A percentile compares a stretch with the other conserved stretches of the same genome.
phyloP scores from a whole-genome alignment of 2,113 vertebrate species.

The Phyllostomus discolor region DNA sequence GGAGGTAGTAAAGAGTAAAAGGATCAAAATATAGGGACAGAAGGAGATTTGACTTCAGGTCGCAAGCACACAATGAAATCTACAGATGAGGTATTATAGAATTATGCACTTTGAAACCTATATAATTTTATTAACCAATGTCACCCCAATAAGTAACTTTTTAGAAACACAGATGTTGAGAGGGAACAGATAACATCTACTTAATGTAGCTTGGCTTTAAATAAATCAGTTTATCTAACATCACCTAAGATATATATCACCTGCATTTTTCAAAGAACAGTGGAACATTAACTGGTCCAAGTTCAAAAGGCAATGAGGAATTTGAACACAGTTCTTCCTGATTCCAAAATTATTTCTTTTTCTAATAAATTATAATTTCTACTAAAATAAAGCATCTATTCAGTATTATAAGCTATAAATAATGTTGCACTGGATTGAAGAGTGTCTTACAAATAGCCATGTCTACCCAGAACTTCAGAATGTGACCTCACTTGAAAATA shows the following conservation, averaged over 20 bases:
- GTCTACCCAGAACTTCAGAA: neutral
- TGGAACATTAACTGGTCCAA: neutral
- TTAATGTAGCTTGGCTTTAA: neutral
- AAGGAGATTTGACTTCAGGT: neutral
- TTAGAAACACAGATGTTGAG: neutral
- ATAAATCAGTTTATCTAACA: neutral
- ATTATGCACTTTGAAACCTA: neutral
- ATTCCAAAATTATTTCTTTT: neutral
- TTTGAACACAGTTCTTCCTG: neutral
- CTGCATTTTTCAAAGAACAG: neutral
- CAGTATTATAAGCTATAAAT: neutral
- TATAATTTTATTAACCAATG: neutral
- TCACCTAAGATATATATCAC: neutral
- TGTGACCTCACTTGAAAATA: neutral
- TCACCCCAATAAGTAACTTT: neutral
- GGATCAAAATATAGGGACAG: neutral
- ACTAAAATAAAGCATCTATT: neutral
- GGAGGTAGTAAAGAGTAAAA: neutral
- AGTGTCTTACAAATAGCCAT: neutral
- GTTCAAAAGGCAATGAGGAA: neutral
- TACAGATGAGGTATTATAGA: neutral
- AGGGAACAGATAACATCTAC: neutral
- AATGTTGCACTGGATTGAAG: neutral
- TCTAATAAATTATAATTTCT: neutral
- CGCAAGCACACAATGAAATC: neutral